These are phyloP conservation scores for Ceratosolen solmsi DNA, from an alignment of 1,140 invertebrate species.

Conservation along the genomic window DNA sequence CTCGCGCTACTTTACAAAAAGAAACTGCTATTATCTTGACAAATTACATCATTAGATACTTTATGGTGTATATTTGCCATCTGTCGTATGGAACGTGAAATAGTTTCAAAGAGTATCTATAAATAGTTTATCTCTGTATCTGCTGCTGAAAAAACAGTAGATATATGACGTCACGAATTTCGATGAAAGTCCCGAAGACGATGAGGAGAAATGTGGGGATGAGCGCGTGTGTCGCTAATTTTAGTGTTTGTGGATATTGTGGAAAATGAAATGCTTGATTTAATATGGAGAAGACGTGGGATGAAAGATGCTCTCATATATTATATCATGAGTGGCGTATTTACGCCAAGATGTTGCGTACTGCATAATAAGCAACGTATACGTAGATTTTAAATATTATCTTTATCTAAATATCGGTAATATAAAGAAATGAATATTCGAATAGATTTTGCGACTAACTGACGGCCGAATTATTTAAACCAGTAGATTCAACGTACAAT, in stretches of 20 bases:
- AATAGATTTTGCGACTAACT: neutral
- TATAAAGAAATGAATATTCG: neutral
- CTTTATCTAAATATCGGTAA: neutral
- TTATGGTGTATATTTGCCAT: neutral
- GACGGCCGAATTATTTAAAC: neutral
- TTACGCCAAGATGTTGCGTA: neutral
- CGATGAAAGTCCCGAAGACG: neutral
- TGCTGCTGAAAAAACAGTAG: no score
- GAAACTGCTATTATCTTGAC: neutral
- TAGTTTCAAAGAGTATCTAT: neutral
- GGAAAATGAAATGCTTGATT: neutral
- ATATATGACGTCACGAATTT: neutral
- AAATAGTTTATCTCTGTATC: neutral
- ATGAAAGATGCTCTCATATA: neutral
- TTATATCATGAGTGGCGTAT: neutral
- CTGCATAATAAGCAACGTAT: neutral
- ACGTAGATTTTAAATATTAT: neutral
- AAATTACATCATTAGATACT: neutral
- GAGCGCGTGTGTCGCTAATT: neutral
- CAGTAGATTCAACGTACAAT: no score
- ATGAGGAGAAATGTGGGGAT: neutral
- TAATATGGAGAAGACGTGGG: neutral
- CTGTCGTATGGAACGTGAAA: neutral
- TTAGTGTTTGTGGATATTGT: constrained; percentile 2
- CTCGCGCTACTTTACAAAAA: neutral